Percentiles rank a stretch among this genome's conserved stretches.
Evolutionary conservation across 2,113 vertebrate genomes (phyloP).

Genomic region (Lutjanus erythropterus): DNA sequence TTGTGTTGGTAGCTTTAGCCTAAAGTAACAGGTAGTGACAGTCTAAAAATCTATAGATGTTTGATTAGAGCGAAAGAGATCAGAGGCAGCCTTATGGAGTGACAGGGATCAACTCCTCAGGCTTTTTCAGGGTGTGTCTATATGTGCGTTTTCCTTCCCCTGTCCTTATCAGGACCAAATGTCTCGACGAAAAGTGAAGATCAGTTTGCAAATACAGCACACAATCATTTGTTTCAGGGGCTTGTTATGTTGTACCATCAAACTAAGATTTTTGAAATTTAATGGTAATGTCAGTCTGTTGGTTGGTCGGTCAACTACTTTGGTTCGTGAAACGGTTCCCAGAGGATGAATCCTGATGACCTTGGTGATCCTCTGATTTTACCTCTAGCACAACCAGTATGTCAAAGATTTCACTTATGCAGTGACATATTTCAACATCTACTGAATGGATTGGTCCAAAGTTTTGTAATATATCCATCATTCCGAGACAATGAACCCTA

Average conservation of each 20-base stretch:
- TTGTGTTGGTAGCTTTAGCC: constrained; percentile 19
- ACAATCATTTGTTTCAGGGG: not conserved
- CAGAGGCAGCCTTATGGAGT: not conserved
- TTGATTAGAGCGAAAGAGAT: constrained; percentile 7
- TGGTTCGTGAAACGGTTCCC: no score
- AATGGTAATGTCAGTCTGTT: not conserved
- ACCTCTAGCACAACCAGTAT: not conserved
- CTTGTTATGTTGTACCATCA: not conserved
- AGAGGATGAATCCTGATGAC: not conserved
- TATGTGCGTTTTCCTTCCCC: not conserved
- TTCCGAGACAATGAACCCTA: no score
- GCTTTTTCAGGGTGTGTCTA: not conserved
- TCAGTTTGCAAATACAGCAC: not conserved
- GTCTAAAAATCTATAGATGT: not conserved
- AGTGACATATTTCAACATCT: not conserved
- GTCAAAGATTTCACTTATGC: not conserved
- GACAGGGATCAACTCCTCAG: not conserved
- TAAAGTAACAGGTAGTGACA: not conserved
- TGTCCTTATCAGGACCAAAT: not conserved
- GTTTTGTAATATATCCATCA: not conserved
- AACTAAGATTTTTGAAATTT: not conserved
- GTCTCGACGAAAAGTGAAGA: not conserved
- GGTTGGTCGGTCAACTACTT: not conserved
- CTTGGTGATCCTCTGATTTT: not conserved
- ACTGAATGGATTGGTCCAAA: not conserved